Evolutionary conservation across 92 coral and sea anemone genomes (phyloP), one percentile per base, ranked within the genome.

Genomic region (Bergia puertoricense): DNA sequence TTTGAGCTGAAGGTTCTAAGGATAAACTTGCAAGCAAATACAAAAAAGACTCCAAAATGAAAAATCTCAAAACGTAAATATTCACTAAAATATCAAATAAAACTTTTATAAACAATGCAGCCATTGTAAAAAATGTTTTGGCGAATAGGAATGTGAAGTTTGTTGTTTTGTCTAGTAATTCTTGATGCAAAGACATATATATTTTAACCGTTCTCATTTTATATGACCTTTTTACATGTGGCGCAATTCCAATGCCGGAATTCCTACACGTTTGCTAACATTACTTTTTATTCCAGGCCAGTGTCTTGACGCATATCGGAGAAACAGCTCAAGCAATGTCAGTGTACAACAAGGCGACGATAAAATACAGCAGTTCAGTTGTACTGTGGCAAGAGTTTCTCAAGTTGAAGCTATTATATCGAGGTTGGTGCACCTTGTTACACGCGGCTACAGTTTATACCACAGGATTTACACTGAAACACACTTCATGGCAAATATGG

Each of bases 371-470:
- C 62, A 88, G 81, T 45, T 95, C 94, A 54, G 86, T 86, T 30
- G 41, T 74, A 42, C 67, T 95, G 40, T 95, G 98, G 96, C 77
- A 83, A 69, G 94, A 95, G 85, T 90, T 93, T 50, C 80, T 96
- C 77, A 88, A 89, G 66, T 30, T 94, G 86, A 89, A 89, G 82
- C 69, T 90, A n/a, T 41, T 81, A 10, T 79, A 82, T 89, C 73
- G 83, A 41, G 85, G 91, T 92, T 67, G 46, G 73, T 82, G 14
- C 2, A 1, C 8, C 23, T 18, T 77, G 38, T 77, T 45, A n/a
- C 14, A 20, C 10, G 4, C 69, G 20, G 1, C 30, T 14, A 22
- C 30, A 20, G 69, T 22, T 62, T 20, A 22, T 62, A 62, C 69
- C 69, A 62, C 69, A 22, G 69, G 69, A 62, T 4, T 62, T 0